Conservation (phyloP, 2,888 invertebrate species). For the Cabera pusaria region DNA sequence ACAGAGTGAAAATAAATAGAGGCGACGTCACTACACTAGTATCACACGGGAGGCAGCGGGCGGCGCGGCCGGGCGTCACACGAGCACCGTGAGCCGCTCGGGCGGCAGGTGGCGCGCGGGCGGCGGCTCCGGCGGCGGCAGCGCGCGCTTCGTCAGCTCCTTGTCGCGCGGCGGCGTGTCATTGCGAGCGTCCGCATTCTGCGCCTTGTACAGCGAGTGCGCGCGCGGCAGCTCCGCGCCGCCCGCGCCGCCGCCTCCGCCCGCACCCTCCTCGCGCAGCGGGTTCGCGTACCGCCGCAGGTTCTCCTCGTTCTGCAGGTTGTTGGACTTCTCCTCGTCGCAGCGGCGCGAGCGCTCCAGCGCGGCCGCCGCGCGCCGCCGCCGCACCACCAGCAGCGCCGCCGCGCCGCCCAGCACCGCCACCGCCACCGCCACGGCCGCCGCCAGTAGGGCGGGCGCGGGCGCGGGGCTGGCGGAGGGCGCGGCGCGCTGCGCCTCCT, state of each 20-base stretch:
- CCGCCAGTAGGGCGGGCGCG: conserved; percentile 38
- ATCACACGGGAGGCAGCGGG: conserved; percentile 40
- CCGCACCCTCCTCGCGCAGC: conserved; percentile 84
- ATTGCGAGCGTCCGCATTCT: conserved; percentile 92
- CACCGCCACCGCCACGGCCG: conserved; percentile 38
- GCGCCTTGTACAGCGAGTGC: conserved; percentile 91
- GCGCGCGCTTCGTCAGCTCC: conserved; percentile 90
- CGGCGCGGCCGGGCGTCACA: conserved; percentile 40
- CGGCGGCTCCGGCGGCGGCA: conserved; percentile 67
- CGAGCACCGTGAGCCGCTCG: conserved; percentile 75
- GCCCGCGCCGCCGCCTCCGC: conserved; percentile 68
- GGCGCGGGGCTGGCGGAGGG: conserved; percentile 86
- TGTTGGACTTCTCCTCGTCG: conserved; percentile 95
- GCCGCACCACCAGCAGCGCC: conserved; percentile 40
- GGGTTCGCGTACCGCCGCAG: conserved; percentile 92
- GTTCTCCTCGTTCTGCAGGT: conserved; percentile 95
- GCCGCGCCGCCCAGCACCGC: conserved; percentile 45
- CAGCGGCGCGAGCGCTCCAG: conserved; percentile 84
- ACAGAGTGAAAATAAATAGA: conserved; percentile 57
- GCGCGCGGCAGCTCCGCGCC: conserved; percentile 67
- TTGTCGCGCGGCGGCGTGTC: conserved; percentile 90
- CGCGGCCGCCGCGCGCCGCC: conserved; percentile 48
- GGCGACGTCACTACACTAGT: conserved; percentile 40
- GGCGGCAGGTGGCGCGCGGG: conserved; percentile 51
- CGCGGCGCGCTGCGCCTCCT: conserved; percentile 38